Conservation (phyloP, 2,888 invertebrate genomes). For the Philaethria dido region DNA sequence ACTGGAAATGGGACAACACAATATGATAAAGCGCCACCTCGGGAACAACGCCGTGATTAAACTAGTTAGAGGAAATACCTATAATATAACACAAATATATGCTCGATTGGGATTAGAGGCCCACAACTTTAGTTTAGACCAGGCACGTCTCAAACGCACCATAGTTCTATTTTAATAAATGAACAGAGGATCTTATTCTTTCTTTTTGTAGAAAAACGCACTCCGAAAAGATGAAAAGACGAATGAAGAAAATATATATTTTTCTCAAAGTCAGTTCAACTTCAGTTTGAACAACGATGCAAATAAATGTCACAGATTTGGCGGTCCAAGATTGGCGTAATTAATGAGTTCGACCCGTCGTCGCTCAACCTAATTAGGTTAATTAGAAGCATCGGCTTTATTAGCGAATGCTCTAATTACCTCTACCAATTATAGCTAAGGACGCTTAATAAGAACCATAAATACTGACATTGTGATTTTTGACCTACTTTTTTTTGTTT, state of each 20-base stretch:
- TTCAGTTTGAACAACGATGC: conserved; percentile 24
- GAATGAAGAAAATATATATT: background rate
- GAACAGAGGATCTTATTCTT: no score
- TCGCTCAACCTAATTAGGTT: conserved; percentile 73
- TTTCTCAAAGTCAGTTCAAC: background rate
- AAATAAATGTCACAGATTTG: conserved; percentile 52
- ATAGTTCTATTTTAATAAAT: no score
- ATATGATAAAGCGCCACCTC: no score
- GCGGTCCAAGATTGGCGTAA: conserved; percentile 52
- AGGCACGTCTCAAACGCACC: no score
- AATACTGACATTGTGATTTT: conserved; percentile 36
- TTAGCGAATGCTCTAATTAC: conserved; percentile 74
- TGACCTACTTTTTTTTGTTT: background rate
- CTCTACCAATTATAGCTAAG: conserved; percentile 48
- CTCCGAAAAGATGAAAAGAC: background rate
- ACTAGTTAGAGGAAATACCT: no score
- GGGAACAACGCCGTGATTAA: no score
- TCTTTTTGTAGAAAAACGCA: background rate
- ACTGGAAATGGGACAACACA: no score
- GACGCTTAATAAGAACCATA: conserved; percentile 37
- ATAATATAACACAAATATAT: no score
- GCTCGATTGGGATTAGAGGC: no score
- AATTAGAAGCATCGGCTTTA: conserved; percentile 73
- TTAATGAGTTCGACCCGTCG: conserved; percentile 62
- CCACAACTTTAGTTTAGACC: no score